Evolutionary conservation across 2,113 vertebrate species (phyloP).

Genomic region (Paradoxurus hermaphroditus): DNA sequence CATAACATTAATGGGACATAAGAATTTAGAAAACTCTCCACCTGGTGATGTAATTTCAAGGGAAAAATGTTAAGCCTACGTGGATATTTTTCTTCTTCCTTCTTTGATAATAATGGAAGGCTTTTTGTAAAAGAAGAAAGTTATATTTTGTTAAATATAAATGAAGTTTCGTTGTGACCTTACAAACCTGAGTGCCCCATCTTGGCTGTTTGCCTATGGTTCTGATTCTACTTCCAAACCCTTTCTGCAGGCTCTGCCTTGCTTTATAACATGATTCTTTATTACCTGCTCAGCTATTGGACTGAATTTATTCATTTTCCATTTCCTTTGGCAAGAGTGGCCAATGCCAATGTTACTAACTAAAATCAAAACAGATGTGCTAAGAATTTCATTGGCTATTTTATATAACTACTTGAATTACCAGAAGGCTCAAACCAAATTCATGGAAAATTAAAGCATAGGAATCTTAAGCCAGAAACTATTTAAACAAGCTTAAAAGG

Average conservation of each 20-base stretch:
- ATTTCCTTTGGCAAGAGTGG: not conserved
- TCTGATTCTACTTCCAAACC: not conserved
- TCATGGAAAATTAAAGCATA: slow-evolving; percentile 44
- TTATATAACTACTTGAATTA: slow-evolving; percentile 55
- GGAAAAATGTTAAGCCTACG: not conserved
- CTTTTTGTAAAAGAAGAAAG: not conserved
- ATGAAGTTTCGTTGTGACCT: not conserved
- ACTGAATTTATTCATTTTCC: not conserved
- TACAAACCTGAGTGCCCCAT: rapidly evolving
- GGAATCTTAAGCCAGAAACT: slow-evolving; percentile 52
- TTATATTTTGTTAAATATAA: not conserved
- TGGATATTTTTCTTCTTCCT: not conserved
- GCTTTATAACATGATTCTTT: not conserved
- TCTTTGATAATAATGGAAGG: not conserved
- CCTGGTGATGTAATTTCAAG: not conserved
- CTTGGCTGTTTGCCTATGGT: not conserved
- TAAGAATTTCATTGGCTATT: slow-evolving; percentile 55
- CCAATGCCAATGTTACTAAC: not conserved
- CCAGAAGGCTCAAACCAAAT: slow-evolving; percentile 45
- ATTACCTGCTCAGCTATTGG: not conserved
- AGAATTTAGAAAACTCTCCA: not conserved
- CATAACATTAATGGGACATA: not conserved
- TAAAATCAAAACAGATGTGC: slow-evolving; percentile 27
- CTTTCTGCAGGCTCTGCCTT: not conserved
- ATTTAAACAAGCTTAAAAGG: slow-evolving; percentile 62